Base-by-base conservation (phyloP, 2,113 vertebrate genomes). In the Siniperca knerii region DNA sequence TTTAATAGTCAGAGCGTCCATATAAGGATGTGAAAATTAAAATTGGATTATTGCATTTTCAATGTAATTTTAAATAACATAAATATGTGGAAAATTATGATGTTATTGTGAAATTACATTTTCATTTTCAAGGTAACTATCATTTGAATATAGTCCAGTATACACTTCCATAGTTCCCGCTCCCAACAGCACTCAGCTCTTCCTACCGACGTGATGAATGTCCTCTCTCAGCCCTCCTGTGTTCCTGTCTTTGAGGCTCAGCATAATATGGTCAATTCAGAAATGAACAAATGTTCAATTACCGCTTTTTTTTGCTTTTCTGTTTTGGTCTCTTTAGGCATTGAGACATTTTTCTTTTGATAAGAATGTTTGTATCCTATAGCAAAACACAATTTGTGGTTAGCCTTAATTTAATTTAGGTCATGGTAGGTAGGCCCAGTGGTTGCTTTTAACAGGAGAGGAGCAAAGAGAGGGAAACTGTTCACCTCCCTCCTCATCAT, bases 141-240 rank as follows among this genome's bases (percentile, higher is more conserved):
- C 29, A 29, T 29, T 29, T 29, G 29, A 29, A 29, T 29, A 29
- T 29, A 29, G 29, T 29, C 29, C 29, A 29, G 29, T 29, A 29
- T 29, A 29, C 29, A 29, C 29, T 29, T 29, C 29, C 29, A 29
- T 29, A 29, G 29, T 29, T 29, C 29, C 1, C 1, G 12, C 77
- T 83, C 48, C 67, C 70, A 15, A 52, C 64, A 23, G 37, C 71
- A 20, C 68, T 50, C 58, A 16, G 48, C 50, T 55, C 29, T 66
- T 64, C 58, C 44, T n/a, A 2, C 57, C 4, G 15, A 20, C 29
- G 52, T 83, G 79, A 91, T 84, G 64, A 87, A 90, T 81, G 82
- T 87, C 67, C 42, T 40, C 71, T 77, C 68, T 62, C 64, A 52
- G 79, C 23, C 35, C 75, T 64, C 68, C 42, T 15, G 60, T 35